Base-by-base conservation (phyloP, 2,797 vertebrate genomes). In the Chaetophractus vellerosus region DNA sequence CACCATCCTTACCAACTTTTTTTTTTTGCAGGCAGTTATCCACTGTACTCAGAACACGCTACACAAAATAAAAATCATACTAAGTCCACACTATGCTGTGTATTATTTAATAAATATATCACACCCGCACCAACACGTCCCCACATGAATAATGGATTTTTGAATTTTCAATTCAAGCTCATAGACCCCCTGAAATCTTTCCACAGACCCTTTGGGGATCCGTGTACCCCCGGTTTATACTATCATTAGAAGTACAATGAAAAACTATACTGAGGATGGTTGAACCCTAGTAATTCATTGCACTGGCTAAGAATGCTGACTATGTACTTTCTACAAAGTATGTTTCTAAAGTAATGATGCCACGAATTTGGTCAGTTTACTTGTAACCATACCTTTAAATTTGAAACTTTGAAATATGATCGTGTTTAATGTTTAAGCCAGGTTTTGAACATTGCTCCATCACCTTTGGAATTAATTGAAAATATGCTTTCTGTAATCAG, bases 401-500 rank as follows among this genome's bases (percentile, higher is more conserved):
- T 18, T 95, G 74, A 92, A 16, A 57, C 36, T 93, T 86, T 85
- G 28, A 57, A 74, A 82, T 69, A 3, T 41, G 18, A 31, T 84
- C 71, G 14, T 31, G 41, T 88, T 76, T 83, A 21, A 91, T 50
- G 66, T 52, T 91, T 64, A 74, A 85, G 23, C n/a, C 50, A 75
- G 21, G 52, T 88, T 95, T 93, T 74, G 48, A 82, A 72, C 52
- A 86, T 84, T 71, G 14, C 75, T 61, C 93, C 24, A 52, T 8
- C 15, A 26, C 31, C 10, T 72, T 74, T 75, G 45, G 23, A 79
- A 84, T 75, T 95, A 89, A 79, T 59, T 72, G 33, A 33, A 80
- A 57, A 85, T 55, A 45, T 79, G 31, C 23, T 93, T 90, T 96
- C 50, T n/a, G 0, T 72, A 50, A 81, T 90, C 38, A 66, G 1